phyloP scores from a whole-genome alignment of 2,888 invertebrate species.

The Euclidia mi region DNA sequence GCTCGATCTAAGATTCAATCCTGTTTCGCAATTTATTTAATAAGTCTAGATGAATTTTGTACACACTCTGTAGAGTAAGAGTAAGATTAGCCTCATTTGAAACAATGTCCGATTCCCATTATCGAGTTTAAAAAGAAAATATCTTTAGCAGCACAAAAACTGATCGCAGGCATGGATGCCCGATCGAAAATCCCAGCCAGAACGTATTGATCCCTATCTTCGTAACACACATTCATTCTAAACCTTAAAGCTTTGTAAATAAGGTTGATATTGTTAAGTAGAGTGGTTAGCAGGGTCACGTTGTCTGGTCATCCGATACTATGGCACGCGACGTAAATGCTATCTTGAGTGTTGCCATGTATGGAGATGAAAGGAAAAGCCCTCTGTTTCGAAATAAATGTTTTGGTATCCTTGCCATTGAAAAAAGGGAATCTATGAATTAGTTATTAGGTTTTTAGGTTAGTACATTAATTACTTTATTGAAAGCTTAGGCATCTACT shows the following conservation, averaged over 20 bases:
- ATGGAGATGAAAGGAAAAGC: constrained; percentile 74
- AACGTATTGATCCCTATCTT: constrained; percentile 10
- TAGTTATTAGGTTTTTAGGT: constrained; percentile 5
- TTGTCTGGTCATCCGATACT: constrained; percentile 65
- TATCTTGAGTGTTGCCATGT: constrained; percentile 62
- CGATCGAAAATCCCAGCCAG: constrained; percentile 31
- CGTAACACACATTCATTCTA: not conserved
- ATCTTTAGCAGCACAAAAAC: constrained; percentile 43
- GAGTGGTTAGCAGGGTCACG: constrained; percentile 13
- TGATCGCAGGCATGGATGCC: constrained; percentile 38
- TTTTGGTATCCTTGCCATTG: constrained; percentile 34
- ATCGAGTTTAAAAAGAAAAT: constrained; percentile 47
- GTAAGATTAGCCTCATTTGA: constrained; percentile 1
- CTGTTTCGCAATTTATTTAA: no score
- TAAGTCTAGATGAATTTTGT: no score
- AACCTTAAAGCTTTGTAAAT: not conserved
- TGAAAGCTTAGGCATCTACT: no score
- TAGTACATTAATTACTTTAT: no score
- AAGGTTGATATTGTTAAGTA: constrained; percentile 11
- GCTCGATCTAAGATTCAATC: no score
- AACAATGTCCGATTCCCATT: constrained; percentile 22
- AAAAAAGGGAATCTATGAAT: constrained; percentile 19
- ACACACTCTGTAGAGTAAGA: no score
- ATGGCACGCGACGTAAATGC: constrained; percentile 78
- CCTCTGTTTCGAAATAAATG: constrained; percentile 48